Percentiles rank a stretch among this genome's conserved stretches.
These are phyloP conservation scores for Typhlichthys subterraneus DNA, from an alignment of 2,797 vertebrate genomes.

Conservation along the genomic window DNA sequence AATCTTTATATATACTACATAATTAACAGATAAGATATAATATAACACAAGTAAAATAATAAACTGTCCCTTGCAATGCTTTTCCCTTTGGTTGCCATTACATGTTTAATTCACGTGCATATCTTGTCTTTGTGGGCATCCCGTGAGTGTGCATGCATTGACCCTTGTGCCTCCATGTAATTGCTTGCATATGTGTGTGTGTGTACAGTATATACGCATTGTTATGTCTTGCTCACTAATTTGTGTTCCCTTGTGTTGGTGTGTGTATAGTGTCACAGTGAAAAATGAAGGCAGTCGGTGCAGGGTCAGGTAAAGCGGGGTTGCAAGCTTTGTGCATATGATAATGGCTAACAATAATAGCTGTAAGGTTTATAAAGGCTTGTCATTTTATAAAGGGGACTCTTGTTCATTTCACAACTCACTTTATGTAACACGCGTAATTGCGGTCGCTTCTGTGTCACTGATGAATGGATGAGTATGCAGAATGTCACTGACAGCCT, in stretches of 20 bases:
- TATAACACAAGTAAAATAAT: too few relatives aligned
- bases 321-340: conserved; percentile 44
- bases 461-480: conserved; percentile 50
- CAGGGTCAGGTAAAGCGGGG: conserved; percentile 37
- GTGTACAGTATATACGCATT: not conserved
- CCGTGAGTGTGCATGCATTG: conserved; percentile 1
- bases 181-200: conserved; percentile 1
- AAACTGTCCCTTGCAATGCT: too few relatives aligned
- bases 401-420: conserved; percentile 37
- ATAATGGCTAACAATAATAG: conserved; percentile 64
- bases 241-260: conserved; percentile 2
- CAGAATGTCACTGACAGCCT: conserved; percentile 31
- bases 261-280: conserved; percentile 42
- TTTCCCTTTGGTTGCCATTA: not conserved
- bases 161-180: not conserved
- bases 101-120: not conserved
- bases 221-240: not conserved
- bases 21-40: too few relatives aligned
- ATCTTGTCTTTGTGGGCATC: conserved; percentile 9
- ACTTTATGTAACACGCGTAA: conserved; percentile 54
- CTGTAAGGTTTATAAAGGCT: conserved; percentile 53
- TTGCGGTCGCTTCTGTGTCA: conserved; percentile 55
- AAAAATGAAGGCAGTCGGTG: conserved; percentile 48
- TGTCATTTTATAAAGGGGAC: conserved; percentile 60
- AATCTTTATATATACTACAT: too few relatives aligned